Base-by-base conservation (phyloP, 2,797 vertebrate species). In the Tachyglossus aculeatus region DNA sequence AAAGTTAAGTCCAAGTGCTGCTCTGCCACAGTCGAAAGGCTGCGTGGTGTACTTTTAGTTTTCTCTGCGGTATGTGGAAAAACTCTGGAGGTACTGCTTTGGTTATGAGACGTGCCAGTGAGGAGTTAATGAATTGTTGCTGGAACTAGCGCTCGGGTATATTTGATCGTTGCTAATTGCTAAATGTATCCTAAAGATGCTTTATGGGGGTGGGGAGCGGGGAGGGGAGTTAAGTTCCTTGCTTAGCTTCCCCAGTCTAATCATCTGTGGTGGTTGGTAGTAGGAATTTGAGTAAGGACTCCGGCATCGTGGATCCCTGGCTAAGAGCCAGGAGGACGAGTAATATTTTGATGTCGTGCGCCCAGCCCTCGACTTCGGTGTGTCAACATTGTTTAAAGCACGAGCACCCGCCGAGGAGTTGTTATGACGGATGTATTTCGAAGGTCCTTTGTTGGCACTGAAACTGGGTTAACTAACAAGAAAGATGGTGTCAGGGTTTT, bases 321-420 rank as follows among this genome's bases (percentile, higher is more conserved):
- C 79, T 69, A 66, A 82, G 71, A 82, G 37, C 76, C 81, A 86
- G 74, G 53, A 74, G 63, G 76, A 44, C 22, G 65, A 77, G 67
- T 78, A 70, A 45, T 90, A 88, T 93, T 94, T 88, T 92, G 86
- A 91, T 89, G 77, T 1, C 62, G 70, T 51, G 67, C 24, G 64
- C 80, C 61, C 74, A 88, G 87, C 73, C 81, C 69, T 62, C 86
- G 84, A 78, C 81, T 87, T 77, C 57, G 58, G 43, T 70, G 68
- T 77, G 84, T 90, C 92, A 91, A 67, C 84, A 80, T 39, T 40
- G 68, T 78, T 79, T 81, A 78, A 85, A 85, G 70, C 88, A 71
- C 77, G 83, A 76, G 80, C 71, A 77, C 82, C 67, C 32, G 70
- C 59, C 44, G 43, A 24, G 64, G 72, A 85, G 78, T 67, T 92